Base-by-base conservation (phyloP, 2,113 vertebrate species). In the Callionymus lyra region DNA sequence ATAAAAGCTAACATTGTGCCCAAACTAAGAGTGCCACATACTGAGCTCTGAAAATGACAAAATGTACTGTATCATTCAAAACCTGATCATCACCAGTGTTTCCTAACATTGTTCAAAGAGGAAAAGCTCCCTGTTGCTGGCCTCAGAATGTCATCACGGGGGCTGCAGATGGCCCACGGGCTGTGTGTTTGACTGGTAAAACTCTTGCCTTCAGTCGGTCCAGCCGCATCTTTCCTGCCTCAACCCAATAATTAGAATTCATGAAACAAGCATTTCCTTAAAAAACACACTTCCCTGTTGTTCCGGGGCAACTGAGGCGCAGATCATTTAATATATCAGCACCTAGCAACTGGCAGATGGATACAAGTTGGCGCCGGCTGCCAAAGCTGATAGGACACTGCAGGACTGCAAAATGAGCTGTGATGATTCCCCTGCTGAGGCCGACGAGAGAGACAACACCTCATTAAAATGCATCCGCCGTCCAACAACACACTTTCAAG, bases 301-400 rank as follows among this genome's bases (percentile, higher is more conserved):
- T 79, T 82, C 52, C 59, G 77, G 72, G 75, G 77, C 73, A 65
- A 71, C 63, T 46, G 44, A 82, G 80, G 79, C 75, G 64, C 72
- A 72, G 74, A 80, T 82, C 82, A 81, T 82, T 85, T 83, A 79
- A 84, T 80, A 79, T 80, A 82, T 84, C 79, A 81, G 84, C 76
- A 83, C 79, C 84, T 83, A 84, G 81, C 74, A 83, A 83, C 84
- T 79, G 74, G 76, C 80, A 82, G 80, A 77, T 83, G 81, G 76
- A 76, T 70, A 68, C 58, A 76, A 79, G 70, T 73, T 75, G 57
- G 67, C 60, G 74, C 77, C 57, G 76, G 74, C 74, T 73, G 60
- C 72, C 79, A 78, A 65, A 62, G 72, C 72, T 71, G 70, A 80
- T 79, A 77, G 78, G 74, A 82, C 72, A 72, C 61, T 70, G 74